Percentiles rank a stretch among this genome's conserved stretches.
Evolutionary conservation across 2,888 invertebrate species (phyloP).

Genomic region (Yponomeuta plumbellus): DNA sequence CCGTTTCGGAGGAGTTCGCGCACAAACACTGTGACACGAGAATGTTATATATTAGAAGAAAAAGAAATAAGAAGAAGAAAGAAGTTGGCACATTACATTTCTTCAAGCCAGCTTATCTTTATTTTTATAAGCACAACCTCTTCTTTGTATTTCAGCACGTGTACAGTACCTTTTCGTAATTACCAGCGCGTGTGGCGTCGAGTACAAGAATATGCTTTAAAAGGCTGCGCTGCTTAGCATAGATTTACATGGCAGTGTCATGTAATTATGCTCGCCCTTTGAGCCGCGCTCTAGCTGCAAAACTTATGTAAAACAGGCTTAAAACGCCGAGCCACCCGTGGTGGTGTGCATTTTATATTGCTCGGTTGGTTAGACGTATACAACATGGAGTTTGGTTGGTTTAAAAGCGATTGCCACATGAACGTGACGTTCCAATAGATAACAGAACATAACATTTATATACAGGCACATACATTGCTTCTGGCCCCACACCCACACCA

Average conservation of each 20-base stretch:
- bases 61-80: no score
- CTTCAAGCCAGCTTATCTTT: no score
- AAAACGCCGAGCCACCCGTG: background rate
- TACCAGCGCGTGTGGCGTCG: background rate
- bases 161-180: background rate
- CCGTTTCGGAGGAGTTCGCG: no score
- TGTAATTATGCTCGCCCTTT: background rate
- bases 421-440: no score
- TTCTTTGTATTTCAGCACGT: background rate
- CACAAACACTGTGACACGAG: no score
- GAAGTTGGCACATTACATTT: no score
- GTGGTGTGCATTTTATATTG: background rate
- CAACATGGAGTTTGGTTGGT: no score
- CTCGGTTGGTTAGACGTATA: background rate
- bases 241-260: background rate
- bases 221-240: slow-evolving; percentile 4
- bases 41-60: no score
- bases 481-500: no score
- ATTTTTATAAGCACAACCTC: background rate
- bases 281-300: background rate
- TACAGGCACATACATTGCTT: no score
- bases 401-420: no score
- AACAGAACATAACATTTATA: no score
- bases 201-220: background rate
- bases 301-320: background rate